Percentiles rank a stretch among this genome's conserved stretches.
Conservation (phyloP, 2,113 vertebrate species). For the Siniperca knerii region DNA sequence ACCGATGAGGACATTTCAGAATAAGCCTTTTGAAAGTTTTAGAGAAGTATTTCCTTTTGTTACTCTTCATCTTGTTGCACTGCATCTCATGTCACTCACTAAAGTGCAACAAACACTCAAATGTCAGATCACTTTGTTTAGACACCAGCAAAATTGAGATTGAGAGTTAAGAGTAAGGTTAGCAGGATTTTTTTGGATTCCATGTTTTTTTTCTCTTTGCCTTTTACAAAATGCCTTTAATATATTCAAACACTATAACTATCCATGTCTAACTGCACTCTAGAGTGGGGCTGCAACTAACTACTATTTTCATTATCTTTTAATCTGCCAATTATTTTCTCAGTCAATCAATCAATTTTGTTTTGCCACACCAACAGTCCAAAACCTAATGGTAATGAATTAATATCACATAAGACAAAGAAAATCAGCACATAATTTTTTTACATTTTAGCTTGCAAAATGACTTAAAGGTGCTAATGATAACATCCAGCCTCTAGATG, state of each 20-base stretch:
- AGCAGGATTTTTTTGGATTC: background rate
- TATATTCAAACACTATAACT: background rate
- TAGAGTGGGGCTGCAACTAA: background rate
- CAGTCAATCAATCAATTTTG: background rate
- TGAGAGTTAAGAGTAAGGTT: background rate
- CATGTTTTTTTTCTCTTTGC: background rate
- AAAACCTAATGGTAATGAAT: background rate
- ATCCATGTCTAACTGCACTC: background rate
- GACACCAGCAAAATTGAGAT: background rate
- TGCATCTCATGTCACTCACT: constrained; percentile 28
- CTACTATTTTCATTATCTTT: background rate
- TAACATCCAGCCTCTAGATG: no score
- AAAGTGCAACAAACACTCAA: constrained; percentile 29
- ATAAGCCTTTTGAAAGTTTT: background rate
- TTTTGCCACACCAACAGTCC: background rate
- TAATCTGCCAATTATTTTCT: background rate
- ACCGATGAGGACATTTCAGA: background rate
- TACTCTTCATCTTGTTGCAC: constrained; percentile 12
- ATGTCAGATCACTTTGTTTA: constrained; percentile 51
- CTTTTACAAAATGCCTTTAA: background rate
- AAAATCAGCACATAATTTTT: background rate
- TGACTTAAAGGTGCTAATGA: background rate
- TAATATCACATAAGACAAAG: background rate
- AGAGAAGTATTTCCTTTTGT: constrained; percentile 6
- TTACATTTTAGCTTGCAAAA: background rate